Conservation (phyloP, 1,140 invertebrate genomes). For the Bathynomus jamesi region DNA sequence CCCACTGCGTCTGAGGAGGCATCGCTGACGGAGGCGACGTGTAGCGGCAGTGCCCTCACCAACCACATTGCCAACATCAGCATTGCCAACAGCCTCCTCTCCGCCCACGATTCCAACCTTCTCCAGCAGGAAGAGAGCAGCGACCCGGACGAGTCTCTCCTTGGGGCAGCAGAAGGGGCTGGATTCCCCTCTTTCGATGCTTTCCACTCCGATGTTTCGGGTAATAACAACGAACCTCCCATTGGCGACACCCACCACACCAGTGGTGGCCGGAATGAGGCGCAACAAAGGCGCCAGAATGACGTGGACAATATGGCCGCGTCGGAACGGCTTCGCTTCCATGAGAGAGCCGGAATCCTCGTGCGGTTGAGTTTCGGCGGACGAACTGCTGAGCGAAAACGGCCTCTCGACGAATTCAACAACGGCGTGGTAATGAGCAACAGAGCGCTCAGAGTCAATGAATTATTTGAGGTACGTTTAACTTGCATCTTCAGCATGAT, state of each 20-base stretch:
- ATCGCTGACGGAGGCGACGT: neutral
- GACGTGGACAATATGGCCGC: constrained; percentile 19
- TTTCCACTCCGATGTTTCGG: neutral
- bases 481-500: no score
- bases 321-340: constrained; percentile 62
- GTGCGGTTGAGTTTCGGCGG: constrained; percentile 78
- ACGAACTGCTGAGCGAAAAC: constrained; percentile 71
- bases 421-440: constrained; percentile 89
- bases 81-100: constrained; percentile 32
- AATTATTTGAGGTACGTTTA: constrained; percentile 74
- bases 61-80: constrained; percentile 32
- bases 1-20: neutral
- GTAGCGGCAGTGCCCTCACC: constrained; percentile 16
- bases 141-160: constrained; percentile 5
- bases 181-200: neutral
- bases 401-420: constrained; percentile 89
- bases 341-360: constrained; percentile 74
- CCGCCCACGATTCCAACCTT: constrained; percentile 26
- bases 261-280: neutral
- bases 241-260: neutral
- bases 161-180: constrained; percentile 3
- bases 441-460: constrained; percentile 72
- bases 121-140: constrained; percentile 19
- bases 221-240: neutral
- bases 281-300: neutral